Evolutionary conservation across 2,888 invertebrate genomes (phyloP), one percentile per base, ranked within the genome.

Genomic region (Palloptera scutellata): DNA sequence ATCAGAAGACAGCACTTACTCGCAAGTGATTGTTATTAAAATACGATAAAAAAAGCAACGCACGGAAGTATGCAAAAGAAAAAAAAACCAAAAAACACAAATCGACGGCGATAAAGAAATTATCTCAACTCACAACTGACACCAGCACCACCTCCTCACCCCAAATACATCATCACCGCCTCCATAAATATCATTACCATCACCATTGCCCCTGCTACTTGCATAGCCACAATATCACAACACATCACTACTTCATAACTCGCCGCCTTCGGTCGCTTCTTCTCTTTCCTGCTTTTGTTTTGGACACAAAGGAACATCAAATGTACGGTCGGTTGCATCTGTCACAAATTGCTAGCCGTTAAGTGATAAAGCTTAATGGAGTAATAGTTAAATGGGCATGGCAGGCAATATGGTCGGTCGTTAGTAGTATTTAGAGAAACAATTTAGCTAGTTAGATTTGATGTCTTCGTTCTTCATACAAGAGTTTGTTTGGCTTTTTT

Each of bases 31-130:
- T 15, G 59, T 64, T 51, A 64, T 64, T 64, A 64, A 64, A 59
- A 64, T 59, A 20, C 52, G 19, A 53, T 64, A 58, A 59, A 64
- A 63, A 15, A 58, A 4, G 58, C 51, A 42, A 59, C 42, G 43
- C 64, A 30, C 6, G 30, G 6, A 30, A 30, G 52, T 64, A 64
- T 64, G 59, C 58, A 64, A 59, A 64, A 64, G 6, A 30, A 30
- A 30, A 6, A 30, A 30, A 30, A 30, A 30, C 2, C 2, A 30
- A 30, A 30, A 30, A 30, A 30, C 6, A 30, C 30, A 30, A 58
- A 59, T 64, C 58, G 64, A 20, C 59, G 64, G 43, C 59, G 59
- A 59, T 64, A 64, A 52, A 64, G 59, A 58, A 58, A 64, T 64
- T 64, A 64, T 59, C 59, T 64, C 20, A 42, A 19, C 19, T 11